Evolutionary conservation across 2,888 invertebrate species (phyloP), one percentile per base, ranked within the genome.

Genomic region (Hipparchia semele): DNA sequence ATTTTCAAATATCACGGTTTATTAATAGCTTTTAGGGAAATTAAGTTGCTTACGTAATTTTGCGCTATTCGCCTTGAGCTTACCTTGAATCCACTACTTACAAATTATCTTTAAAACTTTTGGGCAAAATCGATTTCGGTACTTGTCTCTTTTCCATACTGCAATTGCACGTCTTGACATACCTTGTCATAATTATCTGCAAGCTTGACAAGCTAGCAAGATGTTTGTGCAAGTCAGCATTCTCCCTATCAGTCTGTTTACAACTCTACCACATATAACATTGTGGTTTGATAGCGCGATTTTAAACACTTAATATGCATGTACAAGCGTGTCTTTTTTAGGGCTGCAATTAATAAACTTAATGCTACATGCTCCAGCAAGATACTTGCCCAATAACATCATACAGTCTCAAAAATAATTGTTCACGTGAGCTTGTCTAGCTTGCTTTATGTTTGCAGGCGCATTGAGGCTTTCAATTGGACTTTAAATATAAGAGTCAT

Each of bases 21-120:
- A 64, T 60, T 70, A 3, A 49, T 13, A 62, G 33, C 45, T 39
- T 49, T 64, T 62, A 64, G 51, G 10, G 23, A 45, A 71, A 62
- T 54, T 73, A 58, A 10, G 64, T n/a, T 45, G 9, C 46, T 79
- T 80, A 78, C 70, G 75, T 80, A 80, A 80, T 76, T 77, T 80
- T 79, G 78, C 80, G 78, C 76, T 80, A 78, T 78, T 74, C 58
- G 72, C 74, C 84, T 83, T 83, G 83, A 83, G 51, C 49, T 53
- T 71, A 58, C 75, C 81, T 75, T 75, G 76, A 73, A 69, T 39
- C 2, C 12, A 66, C 49, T 68, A 69, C 39, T 39, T 70, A 62
- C 45, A 23, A 66, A 53, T 62, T 75, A 58, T 66, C 54, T 51
- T 53, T 33, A n/a, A 53, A 61, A 61, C 66, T 60, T 39, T 72